These are phyloP conservation scores for Lissocephala sabroskyi DNA, from an alignment of 2,888 invertebrate species.

Conservation along the genomic window DNA sequence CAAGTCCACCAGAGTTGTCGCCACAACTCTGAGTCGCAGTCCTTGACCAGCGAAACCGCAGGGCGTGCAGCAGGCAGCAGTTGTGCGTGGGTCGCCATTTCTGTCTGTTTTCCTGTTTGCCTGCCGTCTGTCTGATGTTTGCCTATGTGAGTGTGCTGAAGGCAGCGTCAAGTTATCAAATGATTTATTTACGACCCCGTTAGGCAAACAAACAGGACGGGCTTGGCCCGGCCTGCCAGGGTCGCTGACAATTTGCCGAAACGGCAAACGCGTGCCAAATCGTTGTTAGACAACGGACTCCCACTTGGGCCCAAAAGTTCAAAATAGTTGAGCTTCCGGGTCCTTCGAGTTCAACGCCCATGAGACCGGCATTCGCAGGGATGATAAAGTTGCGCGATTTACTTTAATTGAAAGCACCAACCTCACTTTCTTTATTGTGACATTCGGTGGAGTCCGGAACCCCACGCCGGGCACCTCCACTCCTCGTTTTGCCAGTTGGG, in stretches of 20 bases:
- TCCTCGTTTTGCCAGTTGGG: too few species aligned
- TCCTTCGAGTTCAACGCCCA: neutral
- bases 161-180: slow-evolving; percentile 60
- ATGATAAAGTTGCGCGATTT: too few species aligned
- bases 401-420: too few species aligned
- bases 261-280: slow-evolving; percentile 44
- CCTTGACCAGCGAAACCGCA: slow-evolving; percentile 42
- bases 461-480: too few species aligned
- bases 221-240: neutral
- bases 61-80: slow-evolving; percentile 14
- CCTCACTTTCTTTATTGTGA: too few species aligned
- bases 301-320: slow-evolving; percentile 27
- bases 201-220: slow-evolving; percentile 56
- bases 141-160: slow-evolving; percentile 15
- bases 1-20: neutral
- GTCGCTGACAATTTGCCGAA: slow-evolving; percentile 33
- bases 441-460: too few species aligned
- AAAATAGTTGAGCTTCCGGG: slow-evolving; percentile 46
- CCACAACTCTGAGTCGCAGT: slow-evolving; percentile 41
- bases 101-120: neutral
- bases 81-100: neutral
- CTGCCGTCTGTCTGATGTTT: neutral
- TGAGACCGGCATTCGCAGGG: neutral
- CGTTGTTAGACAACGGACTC: slow-evolving; percentile 21
- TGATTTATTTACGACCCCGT: slow-evolving; percentile 59